Evolutionary conservation across 1,140 invertebrate genomes (phyloP).

Genomic region (Trachelipus rathkii): DNA sequence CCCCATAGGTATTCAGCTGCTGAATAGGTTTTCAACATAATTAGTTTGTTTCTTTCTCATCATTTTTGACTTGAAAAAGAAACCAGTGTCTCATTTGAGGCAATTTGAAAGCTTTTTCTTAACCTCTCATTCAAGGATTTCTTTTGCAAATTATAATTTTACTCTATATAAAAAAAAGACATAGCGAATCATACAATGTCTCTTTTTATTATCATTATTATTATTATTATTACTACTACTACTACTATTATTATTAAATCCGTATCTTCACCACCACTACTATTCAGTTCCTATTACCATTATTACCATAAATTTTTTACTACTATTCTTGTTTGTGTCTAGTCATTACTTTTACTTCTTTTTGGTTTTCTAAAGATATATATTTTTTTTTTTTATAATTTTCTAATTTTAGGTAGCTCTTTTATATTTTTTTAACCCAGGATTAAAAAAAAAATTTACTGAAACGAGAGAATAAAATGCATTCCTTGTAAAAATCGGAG

Average conservation of each 20-base stretch:
- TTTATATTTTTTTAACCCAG: not conserved
- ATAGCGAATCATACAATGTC: slow-evolving; percentile 12
- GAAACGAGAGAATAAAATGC: no score
- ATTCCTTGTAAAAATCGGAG: no score
- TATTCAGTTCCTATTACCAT: not conserved
- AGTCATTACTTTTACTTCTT: not conserved
- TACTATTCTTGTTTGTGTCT: not conserved
- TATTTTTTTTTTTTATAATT: not conserved
- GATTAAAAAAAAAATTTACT: no score
- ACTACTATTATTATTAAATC: not conserved
- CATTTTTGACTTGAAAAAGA: no score
- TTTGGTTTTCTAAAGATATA: not conserved
- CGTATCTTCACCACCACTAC: no score
- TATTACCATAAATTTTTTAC: not conserved
- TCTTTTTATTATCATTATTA: no score
- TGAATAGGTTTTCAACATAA: no score
- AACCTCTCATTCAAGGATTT: no score
- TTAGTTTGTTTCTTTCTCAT: no score
- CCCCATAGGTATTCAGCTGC: no score
- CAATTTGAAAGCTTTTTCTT: no score
- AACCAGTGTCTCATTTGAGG: no score
- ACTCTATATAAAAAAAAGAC: not conserved
- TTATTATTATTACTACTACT: not conserved
- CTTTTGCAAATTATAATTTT: not conserved
- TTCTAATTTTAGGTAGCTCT: not conserved